A percentile compares a stretch with the other conserved stretches of the same genome.
phyloP scores from a whole-genome alignment of 1,140 invertebrate species.

The Leptinotarsa texana region DNA sequence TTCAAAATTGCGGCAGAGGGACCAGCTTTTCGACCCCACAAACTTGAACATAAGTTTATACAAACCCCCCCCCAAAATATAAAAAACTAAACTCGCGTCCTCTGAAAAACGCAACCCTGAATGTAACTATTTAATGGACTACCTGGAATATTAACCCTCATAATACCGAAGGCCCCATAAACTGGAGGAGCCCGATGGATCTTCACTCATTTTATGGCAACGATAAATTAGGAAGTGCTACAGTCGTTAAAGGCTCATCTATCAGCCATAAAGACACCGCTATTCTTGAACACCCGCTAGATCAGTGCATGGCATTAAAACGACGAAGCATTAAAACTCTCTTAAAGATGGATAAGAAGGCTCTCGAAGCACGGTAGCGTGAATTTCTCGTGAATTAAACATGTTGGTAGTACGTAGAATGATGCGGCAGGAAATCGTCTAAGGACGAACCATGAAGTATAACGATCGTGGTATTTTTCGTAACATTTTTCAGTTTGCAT shows the following conservation, averaged over 20 bases:
- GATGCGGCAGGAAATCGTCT: constrained; percentile 27
- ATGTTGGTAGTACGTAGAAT: constrained; percentile 32
- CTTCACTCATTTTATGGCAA: constrained; percentile 33
- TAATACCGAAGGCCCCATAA: constrained; percentile 1
- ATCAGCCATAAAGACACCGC: constrained; percentile 26
- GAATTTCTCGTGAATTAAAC: constrained; percentile 24
- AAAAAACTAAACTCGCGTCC: too few relatives aligned
- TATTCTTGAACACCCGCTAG: constrained; percentile 27
- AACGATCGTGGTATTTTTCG: too few relatives aligned
- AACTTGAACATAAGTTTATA: too few relatives aligned
- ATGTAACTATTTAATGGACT: too few relatives aligned
- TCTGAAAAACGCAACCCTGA: too few relatives aligned
- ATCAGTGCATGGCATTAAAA: constrained; percentile 20
- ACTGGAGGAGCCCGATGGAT: constrained; percentile 4
- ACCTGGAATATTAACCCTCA: background rate
- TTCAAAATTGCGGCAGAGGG: too few relatives aligned
- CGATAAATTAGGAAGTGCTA: constrained; percentile 34
- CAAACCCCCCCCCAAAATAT: too few relatives aligned
- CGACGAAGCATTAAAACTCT: constrained; percentile 30
- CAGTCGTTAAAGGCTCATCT: constrained; percentile 14
- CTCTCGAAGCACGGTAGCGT: constrained; percentile 31
- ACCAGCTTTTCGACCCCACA: too few relatives aligned
- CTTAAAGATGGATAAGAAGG: background rate
- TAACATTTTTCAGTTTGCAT: too few relatives aligned
- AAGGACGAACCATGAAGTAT: too few relatives aligned